Evolutionary conservation across 2,888 invertebrate species (phyloP), one percentile per base, ranked within the genome.

Genomic region (Sipunculus nudus): DNA sequence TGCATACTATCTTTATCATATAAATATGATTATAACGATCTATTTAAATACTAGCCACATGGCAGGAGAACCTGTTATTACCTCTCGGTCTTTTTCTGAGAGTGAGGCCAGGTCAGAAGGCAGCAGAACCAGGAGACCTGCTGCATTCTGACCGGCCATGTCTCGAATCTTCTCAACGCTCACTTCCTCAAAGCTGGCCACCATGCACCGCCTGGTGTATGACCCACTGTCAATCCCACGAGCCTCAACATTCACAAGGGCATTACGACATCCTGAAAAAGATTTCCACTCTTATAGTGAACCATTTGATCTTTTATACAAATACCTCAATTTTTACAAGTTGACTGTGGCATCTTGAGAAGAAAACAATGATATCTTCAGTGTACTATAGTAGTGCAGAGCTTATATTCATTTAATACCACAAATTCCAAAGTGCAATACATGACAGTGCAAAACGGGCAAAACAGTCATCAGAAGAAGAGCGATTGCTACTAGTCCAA

Each of bases 121-220:
- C 67, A 96, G 80, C 66, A 96, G 88, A 8, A 95, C 85, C n/a
- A 96, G 85, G 54, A 96, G 84, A 1, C 92, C 95, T 1, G 94
- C 95, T 4, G 93, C 95, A 72, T 79, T 81, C 67, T 83, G 79
- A 13, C 74, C 73, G 19, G 80, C 67, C 38, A 83, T 59, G 39
- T 82, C 80, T 59, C 79, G 70, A 61, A 77, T 82, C 75, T 90
- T 89, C 53, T 92, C 91, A 45, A 91, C 87, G 0, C 91, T 90
- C 65, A 96, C 86, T 74, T 94, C 93, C 73, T 91, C 89, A 31
- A 94, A 85, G 68, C 90, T 88, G 2, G 92, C 88, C 19, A 96
- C 88, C 2, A 95, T 90, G 82, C 96, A 96, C 81, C 94, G 93
- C 43, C 96, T 89, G n/a, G 91, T 90, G 19, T 93, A 92, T 75